phyloP scores from a whole-genome alignment of 2,113 vertebrate genomes.

The Ammodytes dubius region DNA sequence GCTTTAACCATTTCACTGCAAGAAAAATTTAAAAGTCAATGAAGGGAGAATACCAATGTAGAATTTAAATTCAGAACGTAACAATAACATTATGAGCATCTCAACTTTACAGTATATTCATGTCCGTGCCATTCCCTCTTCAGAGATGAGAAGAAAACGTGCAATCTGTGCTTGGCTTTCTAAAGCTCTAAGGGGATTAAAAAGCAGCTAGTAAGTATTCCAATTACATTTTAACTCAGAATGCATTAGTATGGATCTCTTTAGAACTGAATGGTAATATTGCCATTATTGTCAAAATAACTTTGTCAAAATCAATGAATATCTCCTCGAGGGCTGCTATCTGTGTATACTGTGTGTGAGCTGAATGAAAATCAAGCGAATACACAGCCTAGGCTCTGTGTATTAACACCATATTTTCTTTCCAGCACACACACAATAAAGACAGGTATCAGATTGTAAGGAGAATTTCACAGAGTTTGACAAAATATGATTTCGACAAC shows the following conservation, averaged over 20 bases:
- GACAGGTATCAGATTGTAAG: too few relatives aligned
- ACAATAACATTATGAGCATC: not conserved
- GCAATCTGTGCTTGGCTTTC: not conserved
- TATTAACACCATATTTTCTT: too few relatives aligned
- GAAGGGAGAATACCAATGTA: not conserved
- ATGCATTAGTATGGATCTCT: not conserved
- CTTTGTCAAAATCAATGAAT: too few relatives aligned
- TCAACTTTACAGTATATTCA: not conserved
- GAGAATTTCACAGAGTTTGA: too few relatives aligned
- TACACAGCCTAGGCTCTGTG: too few relatives aligned
- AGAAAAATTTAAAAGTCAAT: not conserved
- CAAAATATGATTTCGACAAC: too few relatives aligned
- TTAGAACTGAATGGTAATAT: not conserved
- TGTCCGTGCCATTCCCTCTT: not conserved
- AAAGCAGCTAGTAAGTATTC: not conserved
- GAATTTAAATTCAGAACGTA: not conserved
- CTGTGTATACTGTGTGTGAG: too few relatives aligned
- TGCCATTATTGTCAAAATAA: too few relatives aligned
- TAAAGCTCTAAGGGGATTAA: not conserved
- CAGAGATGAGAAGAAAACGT: not conserved
- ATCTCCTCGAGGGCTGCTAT: too few relatives aligned
- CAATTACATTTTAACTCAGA: too few relatives aligned
- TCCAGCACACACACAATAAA: too few relatives aligned
- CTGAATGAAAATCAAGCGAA: too few relatives aligned
- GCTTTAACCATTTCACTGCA: not conserved